Conservation (phyloP, 2,113 vertebrate species). For the Paradisaea rubra region DNA sequence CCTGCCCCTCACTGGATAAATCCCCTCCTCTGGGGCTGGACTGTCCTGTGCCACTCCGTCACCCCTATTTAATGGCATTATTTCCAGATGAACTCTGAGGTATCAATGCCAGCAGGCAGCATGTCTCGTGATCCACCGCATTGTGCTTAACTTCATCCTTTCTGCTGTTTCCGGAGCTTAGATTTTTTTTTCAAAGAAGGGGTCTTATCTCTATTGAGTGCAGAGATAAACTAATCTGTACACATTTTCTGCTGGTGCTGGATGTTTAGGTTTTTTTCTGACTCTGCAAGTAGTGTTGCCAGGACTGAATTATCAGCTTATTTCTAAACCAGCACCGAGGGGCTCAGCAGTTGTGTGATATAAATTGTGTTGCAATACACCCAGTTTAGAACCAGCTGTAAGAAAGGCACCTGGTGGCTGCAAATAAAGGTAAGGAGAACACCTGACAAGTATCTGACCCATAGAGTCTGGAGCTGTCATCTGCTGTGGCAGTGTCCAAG, state of each 20-base stretch:
- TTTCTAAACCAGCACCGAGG: not conserved
- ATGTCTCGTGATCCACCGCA: not conserved
- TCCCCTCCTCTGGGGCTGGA: not conserved
- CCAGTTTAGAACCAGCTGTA: not conserved
- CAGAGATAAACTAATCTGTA: slow-evolving; percentile 46
- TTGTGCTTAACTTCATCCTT: not conserved
- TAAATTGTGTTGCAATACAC: not conserved
- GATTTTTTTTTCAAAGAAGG: not conserved
- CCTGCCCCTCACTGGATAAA: not conserved
- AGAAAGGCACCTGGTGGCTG: not conserved
- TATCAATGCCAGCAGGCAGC: not conserved
- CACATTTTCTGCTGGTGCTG: slow-evolving; percentile 19
- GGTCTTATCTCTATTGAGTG: not conserved
- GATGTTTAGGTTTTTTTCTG: not conserved
- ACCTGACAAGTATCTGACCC: not conserved
- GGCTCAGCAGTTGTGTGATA: not conserved
- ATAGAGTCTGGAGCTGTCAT: not conserved
- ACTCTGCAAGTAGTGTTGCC: slow-evolving; percentile 24
- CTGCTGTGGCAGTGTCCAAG: not conserved
- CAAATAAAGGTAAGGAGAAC: not conserved
- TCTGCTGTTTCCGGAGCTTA: slow-evolving; percentile 19
- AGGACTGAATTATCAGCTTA: not conserved
- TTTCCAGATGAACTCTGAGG: not conserved
- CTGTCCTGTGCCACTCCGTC: not conserved
- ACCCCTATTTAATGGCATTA: not conserved